Conservation (phyloP, 2,888 invertebrate genomes). For the Adineta ricciae region DNA sequence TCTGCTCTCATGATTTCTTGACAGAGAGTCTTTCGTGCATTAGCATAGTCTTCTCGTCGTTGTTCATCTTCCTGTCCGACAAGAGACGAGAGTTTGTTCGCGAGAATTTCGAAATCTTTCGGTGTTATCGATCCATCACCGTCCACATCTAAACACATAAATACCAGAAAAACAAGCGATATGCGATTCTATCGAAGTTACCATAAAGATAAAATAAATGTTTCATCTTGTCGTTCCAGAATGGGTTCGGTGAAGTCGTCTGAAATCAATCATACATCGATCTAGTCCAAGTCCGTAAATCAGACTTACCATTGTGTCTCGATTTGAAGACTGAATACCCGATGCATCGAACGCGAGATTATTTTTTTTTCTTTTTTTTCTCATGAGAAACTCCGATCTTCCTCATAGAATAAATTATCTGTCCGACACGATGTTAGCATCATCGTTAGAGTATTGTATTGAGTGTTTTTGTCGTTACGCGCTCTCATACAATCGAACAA, state of each 20-base stretch:
- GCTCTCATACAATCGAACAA: background rate
- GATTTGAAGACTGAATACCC: no score
- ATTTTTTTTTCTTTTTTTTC: background rate
- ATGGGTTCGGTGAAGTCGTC: background rate
- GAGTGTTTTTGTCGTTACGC: background rate
- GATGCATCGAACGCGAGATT: background rate
- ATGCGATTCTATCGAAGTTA: background rate
- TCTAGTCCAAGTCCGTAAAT: background rate
- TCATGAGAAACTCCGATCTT: background rate
- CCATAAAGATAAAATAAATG: background rate
- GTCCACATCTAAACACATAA: background rate
- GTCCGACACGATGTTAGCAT: background rate
- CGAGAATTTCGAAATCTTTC: background rate
- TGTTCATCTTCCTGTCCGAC: background rate
- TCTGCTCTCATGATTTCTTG: conserved; percentile 19
- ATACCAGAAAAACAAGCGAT: background rate
- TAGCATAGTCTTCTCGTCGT: background rate
- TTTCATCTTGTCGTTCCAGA: conserved; percentile 13
- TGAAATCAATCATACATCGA: background rate
- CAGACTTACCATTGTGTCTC: background rate
- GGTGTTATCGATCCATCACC: conserved; percentile 14
- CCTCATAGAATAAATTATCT: background rate
- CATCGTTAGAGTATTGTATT: background rate
- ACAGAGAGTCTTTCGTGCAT: conserved; percentile 5
- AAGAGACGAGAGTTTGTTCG: background rate